These are phyloP conservation scores for Drosophila nigritarsus DNA, from an alignment of 2,888 invertebrate genomes.

Conservation along the genomic window DNA sequence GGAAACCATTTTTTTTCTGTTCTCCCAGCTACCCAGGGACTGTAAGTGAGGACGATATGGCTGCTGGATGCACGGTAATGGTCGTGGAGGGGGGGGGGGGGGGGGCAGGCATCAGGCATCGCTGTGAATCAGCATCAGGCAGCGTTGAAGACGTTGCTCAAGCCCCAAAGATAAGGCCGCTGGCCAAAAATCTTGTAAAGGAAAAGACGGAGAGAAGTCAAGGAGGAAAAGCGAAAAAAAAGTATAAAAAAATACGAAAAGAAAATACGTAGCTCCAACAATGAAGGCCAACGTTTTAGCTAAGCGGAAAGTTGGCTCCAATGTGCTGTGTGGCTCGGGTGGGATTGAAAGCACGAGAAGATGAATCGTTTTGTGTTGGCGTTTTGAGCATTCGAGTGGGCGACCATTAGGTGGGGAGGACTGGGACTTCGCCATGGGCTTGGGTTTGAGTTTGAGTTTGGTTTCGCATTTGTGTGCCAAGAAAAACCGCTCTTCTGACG, in stretches of 20 bases:
- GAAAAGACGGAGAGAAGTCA: slow-evolving; percentile 32
- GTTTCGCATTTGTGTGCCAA: slow-evolving; percentile 51
- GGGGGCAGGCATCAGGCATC: slow-evolving; percentile 45
- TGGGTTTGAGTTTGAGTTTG: slow-evolving; percentile 27
- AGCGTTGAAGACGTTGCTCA: slow-evolving; percentile 53
- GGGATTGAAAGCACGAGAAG: slow-evolving; percentile 78
- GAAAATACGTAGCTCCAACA: slow-evolving; percentile 57
- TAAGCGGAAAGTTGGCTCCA: slow-evolving; percentile 69
- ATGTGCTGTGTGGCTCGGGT: slow-evolving; percentile 41
- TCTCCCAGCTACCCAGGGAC: slow-evolving; percentile 55
- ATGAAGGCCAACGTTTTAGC: slow-evolving; percentile 72
- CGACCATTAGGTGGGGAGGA: slow-evolving; percentile 38
- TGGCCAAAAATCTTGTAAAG: slow-evolving; percentile 62
- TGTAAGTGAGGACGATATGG: slow-evolving; percentile 51
- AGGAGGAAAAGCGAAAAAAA: slow-evolving; percentile 6
- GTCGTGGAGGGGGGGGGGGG: neutral
- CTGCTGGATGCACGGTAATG: slow-evolving; percentile 3
- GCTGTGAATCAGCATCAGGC: slow-evolving; percentile 66
- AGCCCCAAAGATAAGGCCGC: slow-evolving; percentile 58
- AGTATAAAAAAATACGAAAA: neutral
- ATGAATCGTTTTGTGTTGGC: slow-evolving; percentile 84
- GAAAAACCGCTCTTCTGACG: slow-evolving; percentile 42
- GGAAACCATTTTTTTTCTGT: slow-evolving; percentile 75
- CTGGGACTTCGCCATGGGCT: slow-evolving; percentile 10
- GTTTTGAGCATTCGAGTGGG: slow-evolving; percentile 76